These are phyloP conservation scores for Porites australiensis DNA, from an alignment of 64 coral and sea anemone genomes.

Conservation along the genomic window DNA sequence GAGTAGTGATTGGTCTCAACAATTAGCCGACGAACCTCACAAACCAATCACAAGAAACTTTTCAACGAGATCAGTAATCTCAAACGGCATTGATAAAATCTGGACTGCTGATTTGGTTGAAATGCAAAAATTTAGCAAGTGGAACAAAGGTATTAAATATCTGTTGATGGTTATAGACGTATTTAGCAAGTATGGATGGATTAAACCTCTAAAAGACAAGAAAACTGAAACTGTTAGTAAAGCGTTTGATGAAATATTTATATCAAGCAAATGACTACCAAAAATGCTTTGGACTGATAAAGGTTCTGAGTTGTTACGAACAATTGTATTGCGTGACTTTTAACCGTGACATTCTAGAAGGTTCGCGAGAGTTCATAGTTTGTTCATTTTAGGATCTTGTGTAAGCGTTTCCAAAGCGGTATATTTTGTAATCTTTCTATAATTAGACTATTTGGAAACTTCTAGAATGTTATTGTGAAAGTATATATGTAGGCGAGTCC, in stretches of 20 bases:
- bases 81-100: conserved; percentile 1
- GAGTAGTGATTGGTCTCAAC: neutral
- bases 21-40: neutral
- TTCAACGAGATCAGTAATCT: neutral
- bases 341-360: too few species aligned
- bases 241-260: conserved; percentile 30
- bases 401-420: too few species aligned
- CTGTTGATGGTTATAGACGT: conserved; percentile 14
- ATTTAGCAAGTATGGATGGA: conserved; percentile 28
- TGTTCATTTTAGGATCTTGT: too few species aligned
- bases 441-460: too few species aligned
- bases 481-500: too few species aligned
- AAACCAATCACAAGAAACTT: conserved; percentile 4
- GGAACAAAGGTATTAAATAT: conserved; percentile 42
- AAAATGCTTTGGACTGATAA: conserved; percentile 10
- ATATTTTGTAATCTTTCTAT: too few species aligned
- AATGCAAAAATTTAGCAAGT: conserved; percentile 53
- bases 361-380: too few species aligned
- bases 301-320: neutral
- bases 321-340: too few species aligned
- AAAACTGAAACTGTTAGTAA: neutral
- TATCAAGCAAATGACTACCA: neutral
- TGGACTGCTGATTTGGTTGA: conserved; percentile 23
- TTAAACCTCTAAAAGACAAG: neutral
- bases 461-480: too few species aligned